Conservation (phyloP, 1,140 invertebrate species). For the Heliconius melpomene region DNA sequence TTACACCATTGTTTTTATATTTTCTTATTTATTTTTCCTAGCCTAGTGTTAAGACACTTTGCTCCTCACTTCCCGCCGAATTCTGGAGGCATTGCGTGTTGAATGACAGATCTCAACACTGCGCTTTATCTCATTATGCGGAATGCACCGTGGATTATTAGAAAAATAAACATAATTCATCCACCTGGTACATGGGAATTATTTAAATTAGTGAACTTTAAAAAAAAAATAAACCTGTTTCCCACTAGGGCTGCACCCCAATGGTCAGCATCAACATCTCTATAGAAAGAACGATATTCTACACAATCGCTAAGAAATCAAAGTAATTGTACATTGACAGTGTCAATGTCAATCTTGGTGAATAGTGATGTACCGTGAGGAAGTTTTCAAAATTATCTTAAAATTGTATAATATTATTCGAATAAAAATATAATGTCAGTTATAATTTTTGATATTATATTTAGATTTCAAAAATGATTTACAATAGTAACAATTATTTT, state of each 20-base stretch:
- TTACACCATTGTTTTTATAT: no score
- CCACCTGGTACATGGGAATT: constrained; percentile 59
- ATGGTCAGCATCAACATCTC: constrained; percentile 42
- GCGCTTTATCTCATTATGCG: no score
- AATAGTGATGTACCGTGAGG: not conserved
- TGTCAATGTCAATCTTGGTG: not conserved
- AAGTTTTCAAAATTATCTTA: not conserved
- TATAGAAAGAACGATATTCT: constrained; percentile 24
- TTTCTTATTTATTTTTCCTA: no score
- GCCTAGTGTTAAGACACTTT: no score
- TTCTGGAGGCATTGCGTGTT: no score
- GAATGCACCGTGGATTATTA: no score
- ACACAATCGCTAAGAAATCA: constrained; percentile 12
- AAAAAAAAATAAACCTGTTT: constrained; percentile 52
- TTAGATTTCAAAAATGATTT: not conserved
- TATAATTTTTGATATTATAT: not conserved
- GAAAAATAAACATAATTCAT: constrained; percentile 20
- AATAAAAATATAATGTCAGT: not conserved
- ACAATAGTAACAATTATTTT: not conserved
- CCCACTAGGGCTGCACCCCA: constrained; percentile 38
- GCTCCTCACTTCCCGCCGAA: no score
- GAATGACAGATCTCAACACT: no score
- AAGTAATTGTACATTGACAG: not conserved
- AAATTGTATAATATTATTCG: not conserved
- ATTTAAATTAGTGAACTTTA: constrained; percentile 71